Evolutionary conservation across 2,113 vertebrate species (phyloP).

Genomic region (Rynchops niger): DNA sequence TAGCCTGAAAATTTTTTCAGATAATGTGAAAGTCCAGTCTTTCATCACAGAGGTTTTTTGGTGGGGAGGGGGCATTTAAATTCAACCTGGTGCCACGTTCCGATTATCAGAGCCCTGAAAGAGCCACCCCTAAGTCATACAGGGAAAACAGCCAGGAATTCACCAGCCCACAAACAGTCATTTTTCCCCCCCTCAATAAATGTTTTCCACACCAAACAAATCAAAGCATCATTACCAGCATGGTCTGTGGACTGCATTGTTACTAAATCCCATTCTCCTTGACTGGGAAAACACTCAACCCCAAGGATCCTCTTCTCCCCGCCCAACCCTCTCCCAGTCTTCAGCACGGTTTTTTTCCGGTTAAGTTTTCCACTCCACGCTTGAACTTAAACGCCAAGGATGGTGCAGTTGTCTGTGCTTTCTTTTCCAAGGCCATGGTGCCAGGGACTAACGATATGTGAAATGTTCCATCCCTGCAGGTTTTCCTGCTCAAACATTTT

Average conservation of each 20-base stretch:
- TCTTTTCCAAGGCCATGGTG: accelerated
- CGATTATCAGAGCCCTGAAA: background rate
- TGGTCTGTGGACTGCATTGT: background rate
- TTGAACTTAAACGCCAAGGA: background rate
- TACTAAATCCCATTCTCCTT: background rate
- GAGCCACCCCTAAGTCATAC: background rate
- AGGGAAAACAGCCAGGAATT: background rate
- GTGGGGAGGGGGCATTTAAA: background rate
- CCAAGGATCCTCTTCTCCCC: background rate
- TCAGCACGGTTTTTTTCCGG: accelerated
- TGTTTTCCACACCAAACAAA: background rate
- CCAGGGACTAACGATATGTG: slow-evolving; percentile 51
- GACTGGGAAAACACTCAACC: too few relatives aligned
- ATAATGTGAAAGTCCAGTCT: accelerated
- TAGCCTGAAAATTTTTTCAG: background rate
- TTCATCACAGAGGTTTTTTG: accelerated
- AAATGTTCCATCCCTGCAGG: slow-evolving; percentile 71
- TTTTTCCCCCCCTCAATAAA: background rate
- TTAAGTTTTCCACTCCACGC: background rate
- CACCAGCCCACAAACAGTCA: background rate
- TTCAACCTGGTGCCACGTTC: background rate
- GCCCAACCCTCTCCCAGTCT: background rate
- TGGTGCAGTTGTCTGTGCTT: background rate
- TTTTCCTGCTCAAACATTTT: slow-evolving; percentile 84
- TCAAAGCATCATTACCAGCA: background rate